Evolutionary conservation across 2,113 vertebrate species (phyloP), one percentile per base, ranked within the genome.

Genomic region (Ageneiosus marmoratus): DNA sequence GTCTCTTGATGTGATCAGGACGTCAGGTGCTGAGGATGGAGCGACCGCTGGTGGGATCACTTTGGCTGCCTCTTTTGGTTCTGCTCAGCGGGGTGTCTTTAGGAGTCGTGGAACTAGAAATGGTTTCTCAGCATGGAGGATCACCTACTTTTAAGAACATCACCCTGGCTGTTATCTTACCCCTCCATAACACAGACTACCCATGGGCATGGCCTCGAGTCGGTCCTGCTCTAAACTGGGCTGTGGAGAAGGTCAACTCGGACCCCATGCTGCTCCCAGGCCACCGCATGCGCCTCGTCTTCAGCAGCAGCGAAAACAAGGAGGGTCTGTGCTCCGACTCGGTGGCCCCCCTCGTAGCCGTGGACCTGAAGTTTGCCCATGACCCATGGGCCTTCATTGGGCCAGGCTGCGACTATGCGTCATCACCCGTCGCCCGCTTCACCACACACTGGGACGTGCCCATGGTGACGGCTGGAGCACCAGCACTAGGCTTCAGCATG

Each of bases 171-270:
- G 96, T 95, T 89, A 94, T 99, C 55, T 90, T 99, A 51, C 97
- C 97, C 0, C 84, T 88, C 27, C 90, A 74, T 63, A 99, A 98
- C 93, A 94, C 95, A 0, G 92, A 91, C 20, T 98, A 98, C 86
- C 95, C 96, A 0, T 98, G 97, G 97, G 95, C 97, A 13, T 97
- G 96, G 97, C 95, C 95, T 0, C 93, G 97, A 1, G 96, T 99
- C 77, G 96, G 95, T 0, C 96, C 97, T 0, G 97, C 96, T 0
- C 91, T 98, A 0, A 22, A 86, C 0, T 87, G 92, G 70, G 97
- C 97, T 0, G 86, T 95, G 10, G 89, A 72, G 2, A 83, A 65
- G 65, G 92, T 97, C 0, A 96, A 95, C 78, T 77, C 91, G 0
- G 94, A 92, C 5, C 91, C 90, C 0, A 88, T 82, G 41, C 62